phyloP scores from a whole-genome alignment of 2,888 invertebrate species.

The Drosophila histrio region DNA sequence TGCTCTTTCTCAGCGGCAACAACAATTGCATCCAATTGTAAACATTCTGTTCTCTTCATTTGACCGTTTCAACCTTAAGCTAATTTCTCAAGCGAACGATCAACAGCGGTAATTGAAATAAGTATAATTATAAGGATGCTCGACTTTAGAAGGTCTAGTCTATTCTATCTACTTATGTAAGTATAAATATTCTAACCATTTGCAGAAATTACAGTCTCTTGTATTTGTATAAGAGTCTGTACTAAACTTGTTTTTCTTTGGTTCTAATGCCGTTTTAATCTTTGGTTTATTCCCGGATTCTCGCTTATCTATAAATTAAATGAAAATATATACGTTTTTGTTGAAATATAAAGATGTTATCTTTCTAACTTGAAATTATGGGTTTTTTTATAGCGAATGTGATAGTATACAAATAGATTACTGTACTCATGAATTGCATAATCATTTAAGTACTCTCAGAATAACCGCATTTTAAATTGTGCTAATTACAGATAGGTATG shows the following conservation, averaged over 20 bases:
- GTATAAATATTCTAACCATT: neutral
- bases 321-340: neutral
- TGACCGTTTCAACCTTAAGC: slow-evolving; percentile 9
- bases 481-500: neutral
- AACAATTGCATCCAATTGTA: slow-evolving; percentile 10
- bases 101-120: neutral
- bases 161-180: neutral
- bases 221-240: neutral
- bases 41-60: slow-evolving; percentile 18
- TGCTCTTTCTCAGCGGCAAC: slow-evolving; percentile 5
- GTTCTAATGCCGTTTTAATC: neutral
- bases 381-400: neutral
- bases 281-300: neutral
- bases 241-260: neutral
- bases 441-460: neutral
- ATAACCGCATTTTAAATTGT: neutral
- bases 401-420: neutral
- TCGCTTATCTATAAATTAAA: neutral
- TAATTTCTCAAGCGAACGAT: slow-evolving; percentile 3
- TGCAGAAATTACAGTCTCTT: neutral
- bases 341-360: too few species aligned
- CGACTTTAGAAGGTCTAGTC: neutral
- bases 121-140: neutral
- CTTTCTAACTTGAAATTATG: neutral
- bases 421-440: neutral